Conservation (phyloP, 2,797 vertebrate genomes). For the Sylvia borin region DNA sequence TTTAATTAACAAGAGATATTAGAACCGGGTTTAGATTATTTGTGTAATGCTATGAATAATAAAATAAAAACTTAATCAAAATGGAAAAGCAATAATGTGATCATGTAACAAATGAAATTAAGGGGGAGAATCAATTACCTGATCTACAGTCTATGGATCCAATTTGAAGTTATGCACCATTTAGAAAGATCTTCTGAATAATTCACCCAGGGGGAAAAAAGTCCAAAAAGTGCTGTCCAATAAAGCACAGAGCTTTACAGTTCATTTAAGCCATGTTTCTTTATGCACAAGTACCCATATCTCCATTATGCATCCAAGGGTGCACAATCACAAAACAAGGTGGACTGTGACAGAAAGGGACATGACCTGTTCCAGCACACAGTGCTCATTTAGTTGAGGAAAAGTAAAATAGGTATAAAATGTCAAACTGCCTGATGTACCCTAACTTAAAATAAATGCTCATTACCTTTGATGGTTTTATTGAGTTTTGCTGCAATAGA, state of each 20-base stretch:
- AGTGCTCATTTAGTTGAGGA: slow-evolving; percentile 35
- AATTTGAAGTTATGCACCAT: slow-evolving; percentile 58
- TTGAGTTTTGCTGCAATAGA: neutral
- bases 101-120: slow-evolving; percentile 20
- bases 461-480: neutral
- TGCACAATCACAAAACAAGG: slow-evolving; percentile 64
- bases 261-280: slow-evolving; percentile 67
- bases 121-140: slow-evolving; percentile 28
- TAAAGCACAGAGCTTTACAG: slow-evolving; percentile 60
- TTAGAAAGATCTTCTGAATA: slow-evolving; percentile 50
- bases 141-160: neutral
- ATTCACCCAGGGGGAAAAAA: slow-evolving; percentile 16
- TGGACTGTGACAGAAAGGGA: slow-evolving; percentile 66
- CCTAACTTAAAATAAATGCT: slow-evolving; percentile 46
- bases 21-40: neutral
- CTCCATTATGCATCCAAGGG: slow-evolving; percentile 56
- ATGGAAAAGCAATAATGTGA: neutral
- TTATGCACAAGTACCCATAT: slow-evolving; percentile 60
- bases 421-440: slow-evolving; percentile 19
- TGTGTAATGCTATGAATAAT: neutral
- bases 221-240: slow-evolving; percentile 43
- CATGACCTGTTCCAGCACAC: slow-evolving; percentile 66
- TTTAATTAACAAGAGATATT: neutral
- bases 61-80: neutral
- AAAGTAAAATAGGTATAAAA: slow-evolving; percentile 56